phyloP scores from a whole-genome alignment of 2,113 vertebrate genomes.

The Grammomys surdaster region DNA sequence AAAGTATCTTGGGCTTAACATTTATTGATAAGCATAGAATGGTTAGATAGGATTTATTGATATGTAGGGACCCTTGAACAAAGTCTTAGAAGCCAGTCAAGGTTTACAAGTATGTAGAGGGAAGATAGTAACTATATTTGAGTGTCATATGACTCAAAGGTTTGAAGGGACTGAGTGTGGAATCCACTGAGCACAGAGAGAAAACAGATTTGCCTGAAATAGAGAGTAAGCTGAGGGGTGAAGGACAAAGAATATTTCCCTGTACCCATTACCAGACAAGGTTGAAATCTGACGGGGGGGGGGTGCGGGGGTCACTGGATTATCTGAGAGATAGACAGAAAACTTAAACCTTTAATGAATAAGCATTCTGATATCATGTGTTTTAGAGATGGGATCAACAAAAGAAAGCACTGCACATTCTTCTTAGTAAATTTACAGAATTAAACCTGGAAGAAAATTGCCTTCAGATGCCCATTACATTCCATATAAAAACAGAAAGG shows the following conservation, averaged over 20 bases:
- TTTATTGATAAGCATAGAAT: neutral
- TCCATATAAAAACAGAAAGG: constrained; percentile 64
- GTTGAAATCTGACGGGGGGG: neutral
- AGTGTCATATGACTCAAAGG: neutral
- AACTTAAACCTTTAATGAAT: constrained; percentile 54
- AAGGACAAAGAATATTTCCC: no score
- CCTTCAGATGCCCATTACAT: constrained; percentile 49
- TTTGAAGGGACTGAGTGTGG: neutral
- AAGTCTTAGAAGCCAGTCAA: neutral
- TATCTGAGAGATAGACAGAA: constrained; percentile 2
- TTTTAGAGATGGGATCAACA: constrained; percentile 70
- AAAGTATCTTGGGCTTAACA: neutral
- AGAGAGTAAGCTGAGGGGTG: neutral
- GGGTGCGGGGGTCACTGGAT: neutral
- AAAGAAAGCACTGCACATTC: constrained; percentile 60
- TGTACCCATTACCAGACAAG: neutral
- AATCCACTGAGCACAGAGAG: neutral
- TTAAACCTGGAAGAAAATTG: constrained; percentile 65
- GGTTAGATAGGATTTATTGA: neutral
- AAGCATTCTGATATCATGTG: constrained; percentile 71
- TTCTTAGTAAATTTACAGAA: constrained; percentile 66
- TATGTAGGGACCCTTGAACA: neutral
- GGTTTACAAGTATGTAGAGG: neutral
- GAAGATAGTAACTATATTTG: neutral
- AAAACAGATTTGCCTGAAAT: neutral